phyloP scores from a whole-genome alignment of 2,113 vertebrate genomes.

The Lophotis ruficrista region DNA sequence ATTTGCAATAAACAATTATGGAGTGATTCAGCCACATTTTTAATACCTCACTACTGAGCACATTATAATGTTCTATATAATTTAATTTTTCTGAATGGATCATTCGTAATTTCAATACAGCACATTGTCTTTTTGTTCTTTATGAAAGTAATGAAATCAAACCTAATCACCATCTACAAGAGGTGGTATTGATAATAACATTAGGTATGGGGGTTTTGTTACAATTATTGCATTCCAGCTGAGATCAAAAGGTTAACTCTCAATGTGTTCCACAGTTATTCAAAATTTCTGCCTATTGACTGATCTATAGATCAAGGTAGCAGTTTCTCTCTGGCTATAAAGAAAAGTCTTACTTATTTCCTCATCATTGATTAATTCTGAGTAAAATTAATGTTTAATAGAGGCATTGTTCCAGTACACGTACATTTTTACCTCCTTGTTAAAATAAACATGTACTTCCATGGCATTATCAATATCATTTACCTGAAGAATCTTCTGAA shows the following conservation, averaged over 20 bases:
- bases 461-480: not conserved
- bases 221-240: slow-evolving; percentile 28
- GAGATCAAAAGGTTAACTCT: slow-evolving; percentile 36
- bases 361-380: not conserved
- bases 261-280: not conserved
- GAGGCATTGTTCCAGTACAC: slow-evolving; percentile 19
- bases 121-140: slow-evolving; percentile 13
- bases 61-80: not conserved
- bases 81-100: slow-evolving; percentile 54
- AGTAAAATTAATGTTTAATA: slow-evolving; percentile 60
- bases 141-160: slow-evolving; percentile 56
- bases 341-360: slow-evolving; percentile 6
- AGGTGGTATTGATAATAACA: slow-evolving; percentile 20
- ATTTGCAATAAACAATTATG: slow-evolving; percentile 9
- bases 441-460: slow-evolving; percentile 55
- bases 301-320: slow-evolving; percentile 27
- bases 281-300: slow-evolving; percentile 61
- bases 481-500: not conserved
- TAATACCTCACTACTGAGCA: not conserved
- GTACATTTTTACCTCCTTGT: slow-evolving; percentile 35
- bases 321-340: slow-evolving; percentile 34
- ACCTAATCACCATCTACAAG: slow-evolving; percentile 17
- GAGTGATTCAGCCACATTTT: slow-evolving; percentile 31
- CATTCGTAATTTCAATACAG: slow-evolving; percentile 47
- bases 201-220: slow-evolving; percentile 2